Conservation (phyloP, 2,888 invertebrate genomes). For the Dasysyrphus albostriatus region DNA sequence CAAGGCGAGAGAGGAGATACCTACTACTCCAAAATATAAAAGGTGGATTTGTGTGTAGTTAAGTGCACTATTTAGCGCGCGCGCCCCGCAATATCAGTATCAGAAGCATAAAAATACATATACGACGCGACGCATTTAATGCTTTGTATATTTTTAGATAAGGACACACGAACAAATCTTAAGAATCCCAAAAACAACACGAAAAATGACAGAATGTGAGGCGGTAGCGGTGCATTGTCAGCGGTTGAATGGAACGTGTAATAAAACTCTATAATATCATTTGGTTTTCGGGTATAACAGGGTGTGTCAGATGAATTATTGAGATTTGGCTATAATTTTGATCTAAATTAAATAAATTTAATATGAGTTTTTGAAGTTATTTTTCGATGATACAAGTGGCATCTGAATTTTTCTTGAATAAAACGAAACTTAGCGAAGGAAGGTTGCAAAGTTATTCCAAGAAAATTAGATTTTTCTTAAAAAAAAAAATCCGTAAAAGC, state of each 20-base stretch:
- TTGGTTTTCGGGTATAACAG: background rate
- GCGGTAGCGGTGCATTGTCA: conserved; percentile 1
- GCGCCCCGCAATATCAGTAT: conserved; percentile 38
- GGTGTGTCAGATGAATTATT: background rate
- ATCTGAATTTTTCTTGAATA: too few relatives aligned
- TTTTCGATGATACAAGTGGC: too few relatives aligned
- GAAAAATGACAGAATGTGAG: conserved; percentile 7
- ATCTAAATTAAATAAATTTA: too few relatives aligned
- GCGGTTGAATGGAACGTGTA: conserved; percentile 30
- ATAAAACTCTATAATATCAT: conserved; percentile 55
- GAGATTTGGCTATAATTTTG: background rate
- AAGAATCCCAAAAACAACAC: conserved; percentile 44
- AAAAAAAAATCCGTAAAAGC: too few relatives aligned
- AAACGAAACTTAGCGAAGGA: too few relatives aligned
- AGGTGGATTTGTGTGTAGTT: conserved; percentile 61
- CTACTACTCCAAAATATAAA: conserved; percentile 56
- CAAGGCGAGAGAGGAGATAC: conserved; percentile 43
- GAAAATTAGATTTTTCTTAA: too few relatives aligned
- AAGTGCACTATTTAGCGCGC: conserved; percentile 70
- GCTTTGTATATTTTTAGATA: conserved; percentile 70
- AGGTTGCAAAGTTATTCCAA: too few relatives aligned
- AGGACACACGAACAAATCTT: conserved; percentile 50
- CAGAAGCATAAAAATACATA: conserved; percentile 36
- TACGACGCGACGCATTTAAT: conserved; percentile 32
- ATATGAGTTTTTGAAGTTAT: too few relatives aligned